Percentiles rank a stretch among this genome's conserved stretches.
phyloP scores from a whole-genome alignment of 2,113 vertebrate species.

The Otolemur garnettii region DNA sequence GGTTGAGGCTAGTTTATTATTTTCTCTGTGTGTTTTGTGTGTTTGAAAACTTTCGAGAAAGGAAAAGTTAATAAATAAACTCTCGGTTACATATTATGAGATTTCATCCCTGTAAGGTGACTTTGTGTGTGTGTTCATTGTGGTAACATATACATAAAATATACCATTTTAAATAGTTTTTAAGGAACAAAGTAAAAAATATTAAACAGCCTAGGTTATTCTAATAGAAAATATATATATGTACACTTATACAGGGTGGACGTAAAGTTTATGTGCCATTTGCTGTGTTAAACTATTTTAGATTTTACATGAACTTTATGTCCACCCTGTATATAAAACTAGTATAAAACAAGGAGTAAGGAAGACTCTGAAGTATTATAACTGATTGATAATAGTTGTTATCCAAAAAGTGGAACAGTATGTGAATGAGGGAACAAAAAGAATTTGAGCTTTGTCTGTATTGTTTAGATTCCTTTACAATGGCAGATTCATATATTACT shows the following conservation, averaged over 20 bases:
- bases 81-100: background rate
- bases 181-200: background rate
- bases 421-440: background rate
- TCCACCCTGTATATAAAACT: background rate
- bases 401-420: background rate
- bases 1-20: background rate
- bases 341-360: background rate
- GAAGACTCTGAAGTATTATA: background rate
- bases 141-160: background rate
- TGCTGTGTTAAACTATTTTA: too few species aligned
- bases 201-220: background rate
- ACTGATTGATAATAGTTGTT: background rate
- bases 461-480: background rate
- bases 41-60: background rate
- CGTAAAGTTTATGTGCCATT: too few species aligned
- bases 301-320: too few species aligned
- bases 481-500: background rate
- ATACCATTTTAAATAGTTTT: background rate
- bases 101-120: background rate
- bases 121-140: background rate
- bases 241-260: too few species aligned
- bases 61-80: background rate
- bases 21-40: background rate
- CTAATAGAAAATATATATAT: background rate
- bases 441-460: background rate